Conservation (phyloP, 2,888 invertebrate genomes). For the Melinaea menophilus region DNA sequence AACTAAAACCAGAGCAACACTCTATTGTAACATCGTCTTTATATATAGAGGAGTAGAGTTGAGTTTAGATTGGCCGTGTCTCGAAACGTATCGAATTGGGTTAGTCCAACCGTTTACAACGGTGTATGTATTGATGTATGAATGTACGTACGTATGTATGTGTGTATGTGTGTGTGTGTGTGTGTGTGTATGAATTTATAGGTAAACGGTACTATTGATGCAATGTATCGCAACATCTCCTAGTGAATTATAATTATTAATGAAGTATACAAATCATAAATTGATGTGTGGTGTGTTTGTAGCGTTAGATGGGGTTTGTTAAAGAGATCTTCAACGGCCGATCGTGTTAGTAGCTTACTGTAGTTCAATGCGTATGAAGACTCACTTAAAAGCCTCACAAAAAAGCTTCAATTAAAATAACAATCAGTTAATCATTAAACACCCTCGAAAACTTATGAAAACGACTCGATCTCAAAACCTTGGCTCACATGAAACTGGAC, state of each 20-base stretch:
- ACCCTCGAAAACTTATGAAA: constrained; percentile 33
- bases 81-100: constrained; percentile 49
- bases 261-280: neutral
- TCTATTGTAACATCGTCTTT: constrained; percentile 35
- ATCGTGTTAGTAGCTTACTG: too few relatives aligned
- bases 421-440: constrained; percentile 7
- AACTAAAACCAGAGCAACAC: constrained; percentile 46
- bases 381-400: neutral
- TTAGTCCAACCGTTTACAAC: constrained; percentile 46
- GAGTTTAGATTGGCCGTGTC: constrained; percentile 26
- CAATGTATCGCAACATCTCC: constrained; percentile 25
- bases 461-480: constrained; percentile 44
- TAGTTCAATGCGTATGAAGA: neutral
- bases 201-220: constrained; percentile 27
- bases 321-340: neutral
- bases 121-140: constrained; percentile 43
- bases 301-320: neutral
- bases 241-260: constrained; percentile 19
- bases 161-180: constrained; percentile 31
- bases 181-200: constrained; percentile 36
- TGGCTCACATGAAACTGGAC: constrained; percentile 41
- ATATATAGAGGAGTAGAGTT: constrained; percentile 3
- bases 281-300: neutral
- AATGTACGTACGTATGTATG: constrained; percentile 32
- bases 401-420: neutral